Evolutionary conservation across 2,113 vertebrate genomes (phyloP), one percentile per base, ranked within the genome.

Genomic region (Scatophagus argus): DNA sequence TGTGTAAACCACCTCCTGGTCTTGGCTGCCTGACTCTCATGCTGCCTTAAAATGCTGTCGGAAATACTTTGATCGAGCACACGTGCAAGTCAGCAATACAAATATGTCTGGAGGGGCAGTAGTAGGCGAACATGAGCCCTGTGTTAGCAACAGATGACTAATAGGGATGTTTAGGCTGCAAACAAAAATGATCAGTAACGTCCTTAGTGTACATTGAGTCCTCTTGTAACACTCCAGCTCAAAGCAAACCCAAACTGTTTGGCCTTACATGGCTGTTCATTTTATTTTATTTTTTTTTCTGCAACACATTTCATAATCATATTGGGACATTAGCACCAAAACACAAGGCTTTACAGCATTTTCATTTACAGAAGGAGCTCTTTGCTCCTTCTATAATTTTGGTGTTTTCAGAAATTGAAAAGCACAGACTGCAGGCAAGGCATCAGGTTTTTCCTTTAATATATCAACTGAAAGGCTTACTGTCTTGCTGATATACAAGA

Each of bases 1-100:
- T 72, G 44, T 27, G 46, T 51, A 61, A 71, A 71, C 67, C 62
- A 67, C 46, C 34, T 39, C 51, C 17, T 72, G 54, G 10, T 69
- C 27, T 36, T 55, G 55, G 55, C 58, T 69, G 13, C 16, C 12
- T 21, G 5, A 32, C 16, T 44, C 29, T 1, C 2, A 14, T 67
- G 79, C 27, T 74, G 39, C 49, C n/a, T 87, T 83, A 41, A 73
- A 1, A 8, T 34, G 11, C 38, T 23, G 12, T 81, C 5, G 17
- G 62, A 32, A 60, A 67, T n/a, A 36, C 52, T 51, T 8, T 0
- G 4, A 58, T 41, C 17, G 17, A 13, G 16, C 41, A 23, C 66
- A 58, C 39, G 27, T 62, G 36, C 1, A 11, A 31, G 21, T 9
- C 54, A 29, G 55, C 8, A 36, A 23, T 43, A 21, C 36, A 3